Evolutionary conservation across 2,113 vertebrate genomes (phyloP).

Genomic region (Hystrix cristata): DNA sequence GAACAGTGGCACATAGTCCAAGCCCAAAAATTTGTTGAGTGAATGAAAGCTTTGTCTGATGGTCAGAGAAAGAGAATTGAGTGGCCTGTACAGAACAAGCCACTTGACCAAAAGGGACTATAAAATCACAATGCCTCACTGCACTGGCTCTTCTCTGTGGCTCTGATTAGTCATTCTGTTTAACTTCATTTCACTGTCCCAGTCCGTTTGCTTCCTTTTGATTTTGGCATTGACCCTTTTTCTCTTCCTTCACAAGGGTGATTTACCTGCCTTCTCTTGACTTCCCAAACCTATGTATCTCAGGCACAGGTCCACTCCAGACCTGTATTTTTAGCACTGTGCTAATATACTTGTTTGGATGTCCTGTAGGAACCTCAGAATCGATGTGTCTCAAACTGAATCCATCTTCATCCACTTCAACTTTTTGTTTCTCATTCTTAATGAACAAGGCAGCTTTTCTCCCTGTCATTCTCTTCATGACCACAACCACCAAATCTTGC

Average conservation of each 20-base stretch:
- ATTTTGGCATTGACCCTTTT: background rate
- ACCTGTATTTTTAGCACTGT: conserved; percentile 18
- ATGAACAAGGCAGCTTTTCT: background rate
- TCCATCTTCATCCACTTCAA: background rate
- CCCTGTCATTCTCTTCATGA: background rate
- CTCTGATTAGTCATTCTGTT: background rate
- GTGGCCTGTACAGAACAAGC: background rate
- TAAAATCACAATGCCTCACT: background rate
- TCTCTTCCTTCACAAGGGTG: background rate
- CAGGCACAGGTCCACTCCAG: background rate
- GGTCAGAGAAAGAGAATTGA: background rate
- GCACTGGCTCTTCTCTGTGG: background rate
- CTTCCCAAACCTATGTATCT: background rate
- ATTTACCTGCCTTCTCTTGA: background rate
- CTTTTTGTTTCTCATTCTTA: background rate
- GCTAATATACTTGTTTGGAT: background rate
- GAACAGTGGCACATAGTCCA: background rate
- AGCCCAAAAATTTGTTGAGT: background rate
- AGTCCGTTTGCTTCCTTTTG: conserved; percentile 11
- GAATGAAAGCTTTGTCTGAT: background rate
- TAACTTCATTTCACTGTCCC: background rate
- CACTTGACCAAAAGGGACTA: background rate
- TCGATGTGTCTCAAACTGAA: background rate
- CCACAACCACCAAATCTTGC: background rate
- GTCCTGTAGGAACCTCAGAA: background rate